phyloP scores from a whole-genome alignment of 2,888 invertebrate genomes.

The Pristionchus mayeri region DNA sequence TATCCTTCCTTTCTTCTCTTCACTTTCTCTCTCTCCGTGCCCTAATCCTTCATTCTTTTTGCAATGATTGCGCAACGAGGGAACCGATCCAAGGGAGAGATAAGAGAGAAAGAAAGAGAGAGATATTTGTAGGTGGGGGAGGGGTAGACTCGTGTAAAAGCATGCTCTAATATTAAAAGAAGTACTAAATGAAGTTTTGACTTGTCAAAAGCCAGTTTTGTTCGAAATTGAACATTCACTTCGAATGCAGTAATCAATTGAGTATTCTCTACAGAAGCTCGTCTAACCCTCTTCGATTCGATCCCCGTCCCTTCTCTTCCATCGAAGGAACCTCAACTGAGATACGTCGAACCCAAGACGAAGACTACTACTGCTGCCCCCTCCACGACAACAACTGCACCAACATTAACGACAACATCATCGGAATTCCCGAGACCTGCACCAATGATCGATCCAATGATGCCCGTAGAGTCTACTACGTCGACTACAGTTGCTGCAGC shows the following conservation, averaged over 20 bases:
- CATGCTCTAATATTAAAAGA: background rate
- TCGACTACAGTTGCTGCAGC: background rate
- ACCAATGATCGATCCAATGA: too few relatives aligned
- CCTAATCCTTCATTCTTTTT: conserved; percentile 26
- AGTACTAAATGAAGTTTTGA: background rate
- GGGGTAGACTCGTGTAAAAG: background rate
- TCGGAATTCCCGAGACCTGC: too few relatives aligned
- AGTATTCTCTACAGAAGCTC: background rate
- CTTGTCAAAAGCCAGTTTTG: background rate
- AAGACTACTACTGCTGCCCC: background rate
- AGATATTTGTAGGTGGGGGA: background rate
- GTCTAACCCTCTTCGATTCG: conserved; percentile 18
- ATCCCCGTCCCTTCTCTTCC: background rate
- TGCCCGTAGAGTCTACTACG: too few relatives aligned
- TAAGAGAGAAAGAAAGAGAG: background rate
- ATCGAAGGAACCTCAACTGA: background rate
- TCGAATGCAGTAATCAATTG: too few relatives aligned
- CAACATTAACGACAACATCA: background rate
- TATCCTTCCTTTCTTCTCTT: conserved; percentile 11
- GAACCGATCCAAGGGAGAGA: background rate
- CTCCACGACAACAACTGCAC: background rate
- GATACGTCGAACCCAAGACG: conserved; percentile 29
- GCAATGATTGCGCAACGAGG: conserved; percentile 24
- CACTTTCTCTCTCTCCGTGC: conserved; percentile 1
- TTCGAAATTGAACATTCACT: too few relatives aligned